phyloP scores from a whole-genome alignment of 2,888 invertebrate species.

The Hirudinaria manillensis region DNA sequence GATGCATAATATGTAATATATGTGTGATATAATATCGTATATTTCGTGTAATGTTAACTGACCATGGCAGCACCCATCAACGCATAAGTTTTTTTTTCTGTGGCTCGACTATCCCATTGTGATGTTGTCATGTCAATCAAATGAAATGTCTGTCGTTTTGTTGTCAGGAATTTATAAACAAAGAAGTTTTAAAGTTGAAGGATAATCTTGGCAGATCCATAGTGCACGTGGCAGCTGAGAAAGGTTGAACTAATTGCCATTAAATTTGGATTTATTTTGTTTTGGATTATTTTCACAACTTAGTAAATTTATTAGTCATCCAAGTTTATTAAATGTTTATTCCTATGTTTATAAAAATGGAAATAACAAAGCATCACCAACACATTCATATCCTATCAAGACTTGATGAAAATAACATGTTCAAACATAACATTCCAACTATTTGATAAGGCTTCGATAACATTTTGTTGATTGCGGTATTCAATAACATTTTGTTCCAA shows the following conservation, averaged over 20 bases:
- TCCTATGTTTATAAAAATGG: background rate
- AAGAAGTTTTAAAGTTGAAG: conserved; percentile 47
- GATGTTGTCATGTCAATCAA: background rate
- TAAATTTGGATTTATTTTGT: background rate
- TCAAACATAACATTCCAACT: too few relatives aligned
- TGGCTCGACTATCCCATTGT: too few relatives aligned
- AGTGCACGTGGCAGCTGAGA: conserved; percentile 51
- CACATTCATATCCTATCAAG: too few relatives aligned
- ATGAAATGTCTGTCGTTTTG: background rate
- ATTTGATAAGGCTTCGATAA: background rate
- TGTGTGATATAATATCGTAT: too few relatives aligned
- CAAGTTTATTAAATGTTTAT: background rate
- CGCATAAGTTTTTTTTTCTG: too few relatives aligned
- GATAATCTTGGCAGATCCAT: conserved; percentile 53
- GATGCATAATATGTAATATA: too few relatives aligned
- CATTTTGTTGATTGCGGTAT: background rate
- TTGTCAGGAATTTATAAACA: conserved; percentile 49
- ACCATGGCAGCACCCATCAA: too few relatives aligned
- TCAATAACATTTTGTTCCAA: background rate
- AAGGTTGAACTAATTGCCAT: conserved; percentile 43
- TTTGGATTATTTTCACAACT: background rate
- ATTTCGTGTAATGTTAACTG: too few relatives aligned
- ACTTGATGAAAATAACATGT: too few relatives aligned
- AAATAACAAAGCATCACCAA: background rate
- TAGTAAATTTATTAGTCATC: background rate